Percentiles rank a stretch among this genome's conserved stretches.
These are phyloP conservation scores for Silurus glanis DNA, from an alignment of 2,113 vertebrate genomes.

Conservation along the genomic window DNA sequence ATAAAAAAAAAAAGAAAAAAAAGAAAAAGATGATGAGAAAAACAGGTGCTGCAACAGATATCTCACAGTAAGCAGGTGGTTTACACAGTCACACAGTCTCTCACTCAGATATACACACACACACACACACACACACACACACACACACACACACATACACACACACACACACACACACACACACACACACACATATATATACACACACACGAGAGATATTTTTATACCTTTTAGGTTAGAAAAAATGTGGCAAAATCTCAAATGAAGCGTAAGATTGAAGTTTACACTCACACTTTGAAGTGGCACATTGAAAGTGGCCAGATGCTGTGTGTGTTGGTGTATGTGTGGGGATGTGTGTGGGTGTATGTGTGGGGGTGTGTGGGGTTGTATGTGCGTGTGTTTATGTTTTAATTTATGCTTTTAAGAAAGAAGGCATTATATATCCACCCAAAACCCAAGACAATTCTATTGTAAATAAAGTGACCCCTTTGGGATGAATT, in stretches of 20 bases:
- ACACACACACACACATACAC: neutral
- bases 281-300: neutral
- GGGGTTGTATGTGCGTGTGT: neutral
- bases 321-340: neutral
- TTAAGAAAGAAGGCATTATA: neutral
- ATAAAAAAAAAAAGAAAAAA: neutral
- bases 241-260: neutral
- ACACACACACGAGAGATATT: neutral
- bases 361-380: neutral
- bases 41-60: slow-evolving; percentile 33
- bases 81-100: neutral
- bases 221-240: neutral
- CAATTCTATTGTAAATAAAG: no score
- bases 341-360: neutral
- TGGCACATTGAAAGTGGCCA: neutral
- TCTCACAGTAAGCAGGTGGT: slow-evolving; percentile 19
- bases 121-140: neutral
- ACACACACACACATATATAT: neutral
- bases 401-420: neutral
- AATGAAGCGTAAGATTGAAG: neutral
- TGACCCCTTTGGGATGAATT: no score
- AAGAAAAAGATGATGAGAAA: neutral
- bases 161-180: neutral
- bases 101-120: neutral
- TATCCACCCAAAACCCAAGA: neutral